Evolutionary conservation across 2,888 invertebrate genomes (phyloP).

Genomic region (Polietes domitor): DNA sequence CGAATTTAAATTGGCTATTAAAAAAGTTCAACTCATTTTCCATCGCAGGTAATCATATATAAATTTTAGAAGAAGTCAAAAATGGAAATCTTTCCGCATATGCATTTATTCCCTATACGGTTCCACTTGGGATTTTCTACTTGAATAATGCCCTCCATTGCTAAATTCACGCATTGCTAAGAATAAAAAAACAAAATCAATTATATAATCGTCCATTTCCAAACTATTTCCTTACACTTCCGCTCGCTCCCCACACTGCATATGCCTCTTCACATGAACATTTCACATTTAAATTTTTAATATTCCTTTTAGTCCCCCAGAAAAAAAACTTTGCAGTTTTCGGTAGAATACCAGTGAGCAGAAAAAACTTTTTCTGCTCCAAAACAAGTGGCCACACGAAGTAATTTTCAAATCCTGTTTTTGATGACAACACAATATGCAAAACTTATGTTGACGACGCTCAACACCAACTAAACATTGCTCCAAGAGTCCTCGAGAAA

Average conservation of each 20-base stretch:
- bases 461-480: slow-evolving; percentile 1
- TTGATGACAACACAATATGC: slow-evolving; percentile 50
- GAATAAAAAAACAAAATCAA: too few relatives aligned
- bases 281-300: slow-evolving; percentile 12
- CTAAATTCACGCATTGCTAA: too few relatives aligned
- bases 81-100: too few relatives aligned
- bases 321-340: not conserved
- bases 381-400: slow-evolving; percentile 63
- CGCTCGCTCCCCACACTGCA: not conserved
- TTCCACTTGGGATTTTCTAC: too few relatives aligned
- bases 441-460: slow-evolving; percentile 63
- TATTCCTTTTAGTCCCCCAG: slow-evolving; percentile 23
- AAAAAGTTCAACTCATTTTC: too few relatives aligned
- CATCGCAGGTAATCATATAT: too few relatives aligned
- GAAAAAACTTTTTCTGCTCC: slow-evolving; percentile 12
- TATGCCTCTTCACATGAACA: not conserved
- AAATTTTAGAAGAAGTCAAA: too few relatives aligned
- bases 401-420: slow-evolving; percentile 53
- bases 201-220: not conserved
- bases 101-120: too few relatives aligned
- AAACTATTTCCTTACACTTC: not conserved
- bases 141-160: too few relatives aligned
- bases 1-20: too few relatives aligned
- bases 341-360: not conserved
- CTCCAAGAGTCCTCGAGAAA: not conserved